Evolutionary conservation across 2,888 invertebrate species (phyloP).

Genomic region (Mamestra brassicae): DNA sequence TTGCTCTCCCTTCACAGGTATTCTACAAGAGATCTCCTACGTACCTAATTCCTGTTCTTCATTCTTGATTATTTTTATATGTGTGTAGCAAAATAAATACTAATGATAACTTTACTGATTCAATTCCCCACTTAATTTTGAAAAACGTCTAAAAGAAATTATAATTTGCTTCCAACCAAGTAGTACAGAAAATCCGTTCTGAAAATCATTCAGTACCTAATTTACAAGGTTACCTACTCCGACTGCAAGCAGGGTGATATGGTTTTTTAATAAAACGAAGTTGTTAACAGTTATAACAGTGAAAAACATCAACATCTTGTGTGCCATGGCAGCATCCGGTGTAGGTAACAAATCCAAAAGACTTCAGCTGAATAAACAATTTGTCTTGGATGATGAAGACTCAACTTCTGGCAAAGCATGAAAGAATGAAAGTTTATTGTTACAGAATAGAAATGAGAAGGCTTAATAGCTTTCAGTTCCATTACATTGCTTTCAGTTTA

Average conservation of each 20-base stretch:
- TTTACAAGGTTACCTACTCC: slow-evolving; percentile 18
- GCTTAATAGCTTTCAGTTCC: too few species aligned
- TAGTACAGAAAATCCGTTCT: not conserved
- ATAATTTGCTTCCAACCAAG: not conserved
- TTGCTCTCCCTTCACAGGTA: too few species aligned
- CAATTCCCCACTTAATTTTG: too few species aligned
- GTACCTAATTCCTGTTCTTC: too few species aligned
- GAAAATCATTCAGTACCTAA: slow-evolving; percentile 12
- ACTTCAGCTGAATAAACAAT: not conserved
- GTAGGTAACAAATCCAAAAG: not conserved
- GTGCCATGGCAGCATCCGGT: slow-evolving; percentile 39
- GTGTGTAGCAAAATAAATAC: too few species aligned
- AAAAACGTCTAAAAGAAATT: not conserved
- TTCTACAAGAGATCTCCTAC: too few species aligned
- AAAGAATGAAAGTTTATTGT: too few species aligned
- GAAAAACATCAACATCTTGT: slow-evolving; percentile 30
- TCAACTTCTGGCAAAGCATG: too few species aligned
- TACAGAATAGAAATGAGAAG: too few species aligned
- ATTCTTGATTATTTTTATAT: too few species aligned
- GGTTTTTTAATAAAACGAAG: slow-evolving; percentile 48
- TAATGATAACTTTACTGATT: too few species aligned
- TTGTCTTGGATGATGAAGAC: not conserved
- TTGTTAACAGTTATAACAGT: slow-evolving; percentile 25
- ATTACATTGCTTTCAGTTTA: too few species aligned
- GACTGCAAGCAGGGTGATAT: slow-evolving; percentile 26